Base-by-base conservation (phyloP, 1,140 invertebrate species). In the Zaprionus nigranus region DNA sequence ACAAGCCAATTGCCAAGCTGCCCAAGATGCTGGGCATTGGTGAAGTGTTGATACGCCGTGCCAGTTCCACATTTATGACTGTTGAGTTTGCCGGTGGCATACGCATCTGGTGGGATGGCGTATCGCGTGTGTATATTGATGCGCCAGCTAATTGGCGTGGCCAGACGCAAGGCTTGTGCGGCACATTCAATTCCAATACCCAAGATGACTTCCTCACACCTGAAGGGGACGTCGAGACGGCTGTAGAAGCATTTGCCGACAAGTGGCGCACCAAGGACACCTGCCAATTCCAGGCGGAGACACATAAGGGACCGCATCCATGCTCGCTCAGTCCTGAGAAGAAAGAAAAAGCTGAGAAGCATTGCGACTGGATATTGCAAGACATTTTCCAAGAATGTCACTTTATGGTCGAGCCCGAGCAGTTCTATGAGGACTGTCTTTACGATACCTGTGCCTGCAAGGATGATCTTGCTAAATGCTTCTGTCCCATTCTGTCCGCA, bases 201-300 rank as follows among this genome's bases (percentile, higher is more conserved):
- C 96, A 96, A 80, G 97, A 98, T 88, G 98, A 99, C 91, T 98
- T 98, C 92, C 83, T 97, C 6, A 98, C 97, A 0, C 96, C 96
- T 0, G 96, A 98, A 86, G 96, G 96, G 17, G 97, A 98, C 85
- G 92, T 96, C 0, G 97, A 98, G 86, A 95, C 96, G 51, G 94
- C 96, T 0, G 93, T 95, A 0, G 93, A 95, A 9, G 94, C 96
- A 0, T 98, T 98, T 92, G 97, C 97, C 0, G 97, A 97, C 90
- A 97, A 97, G 81, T 98, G 97, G 97, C 97, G 97, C 92, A 96
- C 96, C 0, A 94, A 94, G 28, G 96, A 97, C 85, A 94, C 94
- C 15, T 98, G 97, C 90, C 94, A 96, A 56, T 93, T 96, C 36
- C 86, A 94, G 3, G 82, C 93, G 1, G 93, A 93, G 9, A 91